These are phyloP conservation scores for Circaetus gallicus DNA, from an alignment of 2,113 vertebrate species.

Conservation along the genomic window DNA sequence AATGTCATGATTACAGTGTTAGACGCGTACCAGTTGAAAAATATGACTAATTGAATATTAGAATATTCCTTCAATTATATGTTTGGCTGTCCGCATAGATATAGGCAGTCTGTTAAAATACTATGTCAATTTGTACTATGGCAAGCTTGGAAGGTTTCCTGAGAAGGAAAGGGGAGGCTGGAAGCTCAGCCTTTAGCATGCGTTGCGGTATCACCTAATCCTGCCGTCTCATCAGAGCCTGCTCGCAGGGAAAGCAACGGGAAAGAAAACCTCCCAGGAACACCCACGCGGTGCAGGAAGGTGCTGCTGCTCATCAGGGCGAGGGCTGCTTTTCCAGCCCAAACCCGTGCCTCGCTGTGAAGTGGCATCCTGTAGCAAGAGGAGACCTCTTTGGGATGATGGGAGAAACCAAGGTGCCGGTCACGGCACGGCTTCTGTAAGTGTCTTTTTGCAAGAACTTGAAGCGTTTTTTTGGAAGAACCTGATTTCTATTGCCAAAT, in stretches of 20 bases:
- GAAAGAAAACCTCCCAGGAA: background rate
- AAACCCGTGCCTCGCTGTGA: fast-evolving
- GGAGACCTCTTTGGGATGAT: background rate
- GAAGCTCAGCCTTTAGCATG: background rate
- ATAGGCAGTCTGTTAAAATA: background rate
- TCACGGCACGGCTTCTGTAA: background rate
- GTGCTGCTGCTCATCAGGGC: background rate
- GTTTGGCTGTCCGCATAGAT: background rate
- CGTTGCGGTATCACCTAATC: background rate
- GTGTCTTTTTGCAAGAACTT: background rate
- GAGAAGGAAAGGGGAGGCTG: background rate
- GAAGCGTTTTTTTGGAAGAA: background rate
- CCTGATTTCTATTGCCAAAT: background rate
- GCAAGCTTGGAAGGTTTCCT: background rate
- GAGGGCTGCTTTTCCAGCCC: background rate
- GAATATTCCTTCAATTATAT: constrained; percentile 41
- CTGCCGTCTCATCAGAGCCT: background rate
- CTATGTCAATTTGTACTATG: background rate
- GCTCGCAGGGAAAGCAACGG: fast-evolving
- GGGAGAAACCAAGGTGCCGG: background rate
- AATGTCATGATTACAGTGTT: constrained; percentile 44
- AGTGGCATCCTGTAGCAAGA: background rate
- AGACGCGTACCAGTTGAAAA: constrained; percentile 17
- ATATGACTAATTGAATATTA: constrained; percentile 59
- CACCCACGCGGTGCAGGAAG: background rate